Evolutionary conservation across 2,113 vertebrate genomes (phyloP).

Genomic region (Pholis gunnellus): DNA sequence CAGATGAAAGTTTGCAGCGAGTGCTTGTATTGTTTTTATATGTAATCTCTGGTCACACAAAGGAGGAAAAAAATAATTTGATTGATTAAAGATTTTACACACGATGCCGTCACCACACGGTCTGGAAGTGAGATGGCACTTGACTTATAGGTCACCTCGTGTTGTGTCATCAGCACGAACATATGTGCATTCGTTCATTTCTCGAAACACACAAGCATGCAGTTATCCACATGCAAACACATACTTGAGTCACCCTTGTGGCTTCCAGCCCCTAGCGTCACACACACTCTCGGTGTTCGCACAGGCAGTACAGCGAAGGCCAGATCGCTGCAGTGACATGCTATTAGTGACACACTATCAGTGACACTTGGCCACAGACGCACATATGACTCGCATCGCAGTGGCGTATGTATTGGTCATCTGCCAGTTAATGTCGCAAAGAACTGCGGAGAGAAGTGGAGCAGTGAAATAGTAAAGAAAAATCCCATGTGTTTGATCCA

Average conservation of each 20-base stretch:
- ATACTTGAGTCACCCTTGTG: conserved; percentile 74
- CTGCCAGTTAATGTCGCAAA: conserved; percentile 46
- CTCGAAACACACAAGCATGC: conserved; percentile 21
- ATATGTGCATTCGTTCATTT: conserved; percentile 45
- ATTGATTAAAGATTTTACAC: conserved; percentile 6
- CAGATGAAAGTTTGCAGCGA: conserved; percentile 8
- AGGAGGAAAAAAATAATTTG: background rate
- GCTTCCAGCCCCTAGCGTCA: conserved; percentile 57
- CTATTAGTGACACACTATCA: conserved; percentile 63
- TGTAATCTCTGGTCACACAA: background rate
- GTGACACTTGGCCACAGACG: conserved; percentile 68
- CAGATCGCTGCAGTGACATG: conserved; percentile 66
- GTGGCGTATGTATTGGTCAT: conserved; percentile 44
- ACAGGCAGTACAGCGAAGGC: conserved; percentile 31
- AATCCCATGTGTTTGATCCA: background rate
- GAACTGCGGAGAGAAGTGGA: background rate
- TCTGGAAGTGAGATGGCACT: conserved; percentile 6
- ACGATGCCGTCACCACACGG: background rate
- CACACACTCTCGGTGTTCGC: conserved; percentile 39
- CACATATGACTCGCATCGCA: conserved; percentile 59
- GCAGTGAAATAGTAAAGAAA: background rate
- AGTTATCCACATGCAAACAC: conserved; percentile 51
- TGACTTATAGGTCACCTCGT: conserved; percentile 27
- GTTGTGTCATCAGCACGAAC: conserved; percentile 35
- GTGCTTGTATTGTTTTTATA: background rate